Conservation (phyloP, 2,888 invertebrate species). For the Lepeophtheirus nordmannii region DNA sequence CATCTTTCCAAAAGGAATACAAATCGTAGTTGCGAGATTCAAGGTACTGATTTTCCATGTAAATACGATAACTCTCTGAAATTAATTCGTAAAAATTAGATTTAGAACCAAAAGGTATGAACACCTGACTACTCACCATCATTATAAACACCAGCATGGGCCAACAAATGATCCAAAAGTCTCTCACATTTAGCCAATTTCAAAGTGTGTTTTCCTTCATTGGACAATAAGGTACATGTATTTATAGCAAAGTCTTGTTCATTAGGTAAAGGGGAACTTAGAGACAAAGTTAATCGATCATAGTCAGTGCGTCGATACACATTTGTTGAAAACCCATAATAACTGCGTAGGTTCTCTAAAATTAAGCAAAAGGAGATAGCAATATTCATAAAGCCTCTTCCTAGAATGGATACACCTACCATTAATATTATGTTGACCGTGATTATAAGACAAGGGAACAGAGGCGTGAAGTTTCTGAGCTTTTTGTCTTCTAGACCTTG, state of each 20-base stretch:
- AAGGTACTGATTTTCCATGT: constrained; percentile 20
- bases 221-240: constrained; percentile 84
- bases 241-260: constrained; percentile 97
- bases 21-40: constrained; percentile 19
- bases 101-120: neutral
- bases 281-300: constrained; percentile 69
- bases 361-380: neutral
- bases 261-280: constrained; percentile 89
- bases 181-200: constrained; percentile 69
- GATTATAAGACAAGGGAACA: constrained; percentile 59
- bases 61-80: constrained; percentile 13
- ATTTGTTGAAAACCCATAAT: constrained; percentile 28
- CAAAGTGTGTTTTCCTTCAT: constrained; percentile 75
- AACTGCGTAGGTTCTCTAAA: constrained; percentile 28
- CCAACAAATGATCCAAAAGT: constrained; percentile 70
- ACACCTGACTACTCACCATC: constrained; percentile 44
- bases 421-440: constrained; percentile 56
- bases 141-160: constrained; percentile 84
- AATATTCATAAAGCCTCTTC: neutral
- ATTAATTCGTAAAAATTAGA: neutral
- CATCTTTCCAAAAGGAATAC: constrained; percentile 19
- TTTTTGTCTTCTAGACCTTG: constrained; percentile 50
- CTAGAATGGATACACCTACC: constrained; percentile 38
- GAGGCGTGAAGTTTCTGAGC: constrained; percentile 47
- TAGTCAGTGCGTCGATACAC: constrained; percentile 42